Conservation (phyloP, 2,113 vertebrate species). For the Aptenodytes patagonicus region DNA sequence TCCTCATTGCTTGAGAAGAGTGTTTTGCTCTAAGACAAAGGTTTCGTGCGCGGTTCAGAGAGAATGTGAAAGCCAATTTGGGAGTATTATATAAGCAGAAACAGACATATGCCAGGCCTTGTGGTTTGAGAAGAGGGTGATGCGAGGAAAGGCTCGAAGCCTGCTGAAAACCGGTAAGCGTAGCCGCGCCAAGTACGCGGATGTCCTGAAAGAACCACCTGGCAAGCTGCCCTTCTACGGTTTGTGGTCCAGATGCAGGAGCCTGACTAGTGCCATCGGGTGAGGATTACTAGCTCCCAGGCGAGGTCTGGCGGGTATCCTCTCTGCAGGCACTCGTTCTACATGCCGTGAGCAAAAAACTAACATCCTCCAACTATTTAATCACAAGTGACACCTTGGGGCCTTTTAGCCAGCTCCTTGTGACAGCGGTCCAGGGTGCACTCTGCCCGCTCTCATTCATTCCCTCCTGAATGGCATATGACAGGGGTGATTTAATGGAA, state of each 20-base stretch:
- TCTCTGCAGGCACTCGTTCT: not conserved
- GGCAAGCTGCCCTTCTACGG: not conserved
- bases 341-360: not conserved
- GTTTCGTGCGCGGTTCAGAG: not conserved
- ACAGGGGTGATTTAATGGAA: not conserved
- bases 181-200: not conserved
- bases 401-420: not conserved
- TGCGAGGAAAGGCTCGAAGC: not conserved
- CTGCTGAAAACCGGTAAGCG: not conserved
- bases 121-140: slow-evolving; percentile 5
- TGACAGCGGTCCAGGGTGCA: not conserved
- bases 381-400: not conserved
- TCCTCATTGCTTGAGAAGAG: not conserved
- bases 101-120: slow-evolving; percentile 10
- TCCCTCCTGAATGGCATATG: not conserved
- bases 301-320: not conserved
- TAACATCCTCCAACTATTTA: not conserved
- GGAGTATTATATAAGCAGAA: slow-evolving; percentile 32
- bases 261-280: not conserved
- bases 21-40: slow-evolving; percentile 26
- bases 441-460: not conserved
- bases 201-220: not conserved
- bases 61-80: slow-evolving; percentile 5
- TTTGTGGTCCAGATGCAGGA: not conserved
- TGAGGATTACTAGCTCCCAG: not conserved